These are phyloP conservation scores for Amorpha juglandis DNA, from an alignment of 2,888 invertebrate genomes.

Conservation along the genomic window DNA sequence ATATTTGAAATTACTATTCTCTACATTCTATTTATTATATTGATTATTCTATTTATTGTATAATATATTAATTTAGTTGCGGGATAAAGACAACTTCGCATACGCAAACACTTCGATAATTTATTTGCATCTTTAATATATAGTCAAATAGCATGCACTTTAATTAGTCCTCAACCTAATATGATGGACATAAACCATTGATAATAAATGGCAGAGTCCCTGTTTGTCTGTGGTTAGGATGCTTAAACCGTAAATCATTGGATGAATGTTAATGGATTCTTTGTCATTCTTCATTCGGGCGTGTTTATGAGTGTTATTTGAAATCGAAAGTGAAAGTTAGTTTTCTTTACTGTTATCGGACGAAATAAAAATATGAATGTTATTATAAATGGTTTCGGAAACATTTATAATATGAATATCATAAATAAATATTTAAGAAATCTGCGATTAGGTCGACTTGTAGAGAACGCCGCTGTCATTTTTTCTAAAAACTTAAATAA, in stretches of 20 bases:
- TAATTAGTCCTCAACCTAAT: not conserved
- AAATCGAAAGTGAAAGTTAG: conserved; percentile 7
- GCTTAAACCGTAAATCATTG: not conserved
- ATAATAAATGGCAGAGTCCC: not conserved
- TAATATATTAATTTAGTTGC: too few relatives aligned
- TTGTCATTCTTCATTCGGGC: conserved; percentile 2
- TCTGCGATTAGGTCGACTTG: too few relatives aligned
- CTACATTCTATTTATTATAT: too few relatives aligned
- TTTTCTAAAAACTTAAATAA: too few relatives aligned
- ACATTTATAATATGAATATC: too few relatives aligned
- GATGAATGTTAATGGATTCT: conserved; percentile 7
- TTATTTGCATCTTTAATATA: too few relatives aligned
- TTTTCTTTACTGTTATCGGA: not conserved
- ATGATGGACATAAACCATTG: not conserved
- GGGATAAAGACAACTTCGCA: too few relatives aligned
- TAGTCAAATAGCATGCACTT: not conserved
- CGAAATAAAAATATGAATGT: not conserved
- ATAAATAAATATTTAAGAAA: too few relatives aligned
- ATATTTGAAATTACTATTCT: too few relatives aligned
- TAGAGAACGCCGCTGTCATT: too few relatives aligned
- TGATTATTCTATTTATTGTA: too few relatives aligned
- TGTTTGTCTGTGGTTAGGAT: not conserved
- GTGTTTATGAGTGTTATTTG: not conserved
- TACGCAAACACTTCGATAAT: too few relatives aligned
- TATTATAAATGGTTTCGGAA: not conserved